These are phyloP conservation scores for Idaea dimidiata DNA, from an alignment of 2,888 invertebrate species.

Conservation along the genomic window DNA sequence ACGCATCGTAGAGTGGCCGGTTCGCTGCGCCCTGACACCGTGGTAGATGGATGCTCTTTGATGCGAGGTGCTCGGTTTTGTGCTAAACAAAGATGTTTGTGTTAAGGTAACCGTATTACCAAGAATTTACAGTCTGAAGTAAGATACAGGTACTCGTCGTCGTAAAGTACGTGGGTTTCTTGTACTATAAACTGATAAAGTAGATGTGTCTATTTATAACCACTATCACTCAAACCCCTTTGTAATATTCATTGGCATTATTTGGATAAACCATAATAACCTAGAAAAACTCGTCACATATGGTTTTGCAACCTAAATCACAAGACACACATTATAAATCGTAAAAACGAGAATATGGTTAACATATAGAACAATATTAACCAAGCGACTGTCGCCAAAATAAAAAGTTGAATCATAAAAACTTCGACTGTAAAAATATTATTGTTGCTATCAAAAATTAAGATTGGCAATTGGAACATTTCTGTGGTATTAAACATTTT, in stretches of 20 bases:
- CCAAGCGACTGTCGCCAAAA: not conserved
- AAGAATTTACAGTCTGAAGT: not conserved
- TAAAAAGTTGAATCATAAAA: not conserved
- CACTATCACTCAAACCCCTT: not conserved
- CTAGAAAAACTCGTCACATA: too few relatives aligned
- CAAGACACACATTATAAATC: not conserved
- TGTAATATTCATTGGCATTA: not conserved
- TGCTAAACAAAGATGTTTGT: constrained; percentile 70
- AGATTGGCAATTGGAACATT: not conserved
- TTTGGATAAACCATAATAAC: too few relatives aligned
- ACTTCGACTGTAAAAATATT: not conserved
- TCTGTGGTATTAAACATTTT: too few relatives aligned
- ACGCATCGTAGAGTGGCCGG: constrained; percentile 98
- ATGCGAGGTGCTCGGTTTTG: constrained; percentile 95
- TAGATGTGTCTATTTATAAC: too few relatives aligned
- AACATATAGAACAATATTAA: not conserved
- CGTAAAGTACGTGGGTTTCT: not conserved
- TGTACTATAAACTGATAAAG: not conserved
- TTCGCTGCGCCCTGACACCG: constrained; percentile 97
- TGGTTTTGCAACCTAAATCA: not conserved
- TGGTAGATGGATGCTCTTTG: constrained; percentile 98
- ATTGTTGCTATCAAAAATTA: not conserved
- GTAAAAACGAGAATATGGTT: not conserved
- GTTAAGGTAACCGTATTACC: not conserved
- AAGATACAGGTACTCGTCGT: not conserved